Evolutionary conservation across 2,888 invertebrate genomes (phyloP).

Genomic region (Cantharis rufa): DNA sequence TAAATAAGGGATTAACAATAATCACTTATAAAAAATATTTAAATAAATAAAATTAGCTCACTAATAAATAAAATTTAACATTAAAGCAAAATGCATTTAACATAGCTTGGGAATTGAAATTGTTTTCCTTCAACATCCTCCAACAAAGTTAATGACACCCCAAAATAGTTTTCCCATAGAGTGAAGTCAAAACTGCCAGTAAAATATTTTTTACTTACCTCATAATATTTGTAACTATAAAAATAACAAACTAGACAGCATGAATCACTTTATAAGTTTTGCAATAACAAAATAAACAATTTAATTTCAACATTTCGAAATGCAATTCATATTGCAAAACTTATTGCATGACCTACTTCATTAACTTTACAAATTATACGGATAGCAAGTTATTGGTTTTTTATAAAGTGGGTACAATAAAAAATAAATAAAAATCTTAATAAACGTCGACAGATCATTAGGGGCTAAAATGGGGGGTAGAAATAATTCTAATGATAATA

Average conservation of each 20-base stretch:
- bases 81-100: conserved; percentile 5
- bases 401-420: background rate
- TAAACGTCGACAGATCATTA: no score
- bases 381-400: background rate
- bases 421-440: background rate
- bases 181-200: background rate
- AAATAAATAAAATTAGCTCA: conserved; percentile 21
- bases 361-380: background rate
- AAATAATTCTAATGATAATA: background rate
- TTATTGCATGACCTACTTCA: background rate
- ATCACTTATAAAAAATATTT: conserved; percentile 13
- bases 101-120: conserved; percentile 10
- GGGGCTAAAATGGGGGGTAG: background rate
- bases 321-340: background rate
- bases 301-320: background rate
- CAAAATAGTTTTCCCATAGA: background rate
- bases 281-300: background rate
- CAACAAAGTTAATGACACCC: conserved; percentile 29
- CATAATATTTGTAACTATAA: background rate
- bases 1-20: conserved; percentile 16
- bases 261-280: background rate
- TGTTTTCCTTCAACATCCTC: conserved; percentile 14
- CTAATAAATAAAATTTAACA: conserved; percentile 15
- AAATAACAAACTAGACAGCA: background rate
- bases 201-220: background rate